A percentile compares a stretch with the other conserved stretches of the same genome.
These are phyloP conservation scores for Leptopilina drosophilae DNA, from an alignment of 2,888 invertebrate species.

Conservation along the genomic window DNA sequence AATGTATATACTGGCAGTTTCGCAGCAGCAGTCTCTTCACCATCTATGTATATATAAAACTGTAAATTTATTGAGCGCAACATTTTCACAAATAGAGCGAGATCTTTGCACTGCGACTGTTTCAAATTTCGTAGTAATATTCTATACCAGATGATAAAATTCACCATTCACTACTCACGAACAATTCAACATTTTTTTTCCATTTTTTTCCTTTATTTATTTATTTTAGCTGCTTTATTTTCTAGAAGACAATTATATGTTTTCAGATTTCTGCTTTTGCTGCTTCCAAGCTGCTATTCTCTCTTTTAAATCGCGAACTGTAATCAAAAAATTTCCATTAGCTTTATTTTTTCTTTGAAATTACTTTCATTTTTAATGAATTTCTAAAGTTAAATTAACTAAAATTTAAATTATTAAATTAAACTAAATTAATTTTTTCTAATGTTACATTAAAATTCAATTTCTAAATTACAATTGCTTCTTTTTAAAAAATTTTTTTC, in stretches of 20 bases:
- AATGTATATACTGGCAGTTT: slow-evolving; percentile 70
- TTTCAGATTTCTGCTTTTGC: slow-evolving; percentile 81
- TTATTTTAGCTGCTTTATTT: slow-evolving; percentile 19
- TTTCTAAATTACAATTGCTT: too few species aligned
- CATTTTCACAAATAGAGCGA: slow-evolving; percentile 70
- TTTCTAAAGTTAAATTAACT: too few species aligned
- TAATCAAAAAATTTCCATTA: slow-evolving; percentile 66
- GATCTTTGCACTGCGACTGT: slow-evolving; percentile 69
- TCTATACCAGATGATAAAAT: slow-evolving; percentile 55
- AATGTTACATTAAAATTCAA: too few species aligned
- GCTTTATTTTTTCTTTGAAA: too few species aligned
- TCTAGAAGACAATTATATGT: slow-evolving; percentile 64
- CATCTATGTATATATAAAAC: slow-evolving; percentile 70
- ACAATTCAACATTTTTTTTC: slow-evolving; percentile 15
- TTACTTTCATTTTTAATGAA: too few species aligned
- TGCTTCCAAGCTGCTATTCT: slow-evolving; percentile 92
- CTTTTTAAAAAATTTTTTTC: too few species aligned
- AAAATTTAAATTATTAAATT: too few species aligned
- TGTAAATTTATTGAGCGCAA: slow-evolving; percentile 74
- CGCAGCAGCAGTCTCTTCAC: slow-evolving; percentile 72
- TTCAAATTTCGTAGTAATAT: slow-evolving; percentile 49
- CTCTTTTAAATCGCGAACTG: slow-evolving; percentile 90
- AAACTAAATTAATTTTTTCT: too few species aligned
- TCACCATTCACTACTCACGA: slow-evolving; percentile 55
- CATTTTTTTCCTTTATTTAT: background rate